phyloP scores from a whole-genome alignment of 2,888 invertebrate species.

The Digitonthophagus gazella region DNA sequence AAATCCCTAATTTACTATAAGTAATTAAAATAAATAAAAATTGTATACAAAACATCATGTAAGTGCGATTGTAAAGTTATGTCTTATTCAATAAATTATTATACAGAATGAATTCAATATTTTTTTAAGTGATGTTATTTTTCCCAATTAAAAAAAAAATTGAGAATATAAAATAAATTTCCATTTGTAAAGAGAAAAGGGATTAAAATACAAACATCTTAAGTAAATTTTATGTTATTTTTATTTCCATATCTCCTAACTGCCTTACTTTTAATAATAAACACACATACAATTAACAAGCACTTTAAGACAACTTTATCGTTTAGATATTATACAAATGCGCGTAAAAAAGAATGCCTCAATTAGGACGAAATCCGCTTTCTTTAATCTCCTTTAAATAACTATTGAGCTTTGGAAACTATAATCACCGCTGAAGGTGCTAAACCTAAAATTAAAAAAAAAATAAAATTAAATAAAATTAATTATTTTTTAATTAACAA shows the following conservation, averaged over 20 bases:
- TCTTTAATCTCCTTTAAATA: slow-evolving; percentile 13
- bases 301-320: slow-evolving; percentile 1
- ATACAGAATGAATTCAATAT: no score
- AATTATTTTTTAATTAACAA: background rate
- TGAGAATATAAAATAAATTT: no score
- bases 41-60: no score
- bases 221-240: background rate
- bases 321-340: slow-evolving; percentile 1
- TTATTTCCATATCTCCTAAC: background rate
- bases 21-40: no score
- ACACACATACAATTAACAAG: slow-evolving; percentile 3
- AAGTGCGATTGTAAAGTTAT: no score
- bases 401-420: slow-evolving; percentile 59
- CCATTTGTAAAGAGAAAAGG: no score
- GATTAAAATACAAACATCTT: no score
- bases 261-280: background rate
- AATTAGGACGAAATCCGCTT: slow-evolving; percentile 16
- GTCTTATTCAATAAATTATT: no score
- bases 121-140: no score
- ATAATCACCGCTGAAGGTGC: slow-evolving; percentile 84
- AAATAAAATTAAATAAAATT: background rate
- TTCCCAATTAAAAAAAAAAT: no score
- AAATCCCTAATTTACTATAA: no score
- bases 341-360: slow-evolving; percentile 9
- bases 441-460: slow-evolving; percentile 60